Conservation (phyloP, 2,888 invertebrate genomes). For the Aethes cnicana region DNA sequence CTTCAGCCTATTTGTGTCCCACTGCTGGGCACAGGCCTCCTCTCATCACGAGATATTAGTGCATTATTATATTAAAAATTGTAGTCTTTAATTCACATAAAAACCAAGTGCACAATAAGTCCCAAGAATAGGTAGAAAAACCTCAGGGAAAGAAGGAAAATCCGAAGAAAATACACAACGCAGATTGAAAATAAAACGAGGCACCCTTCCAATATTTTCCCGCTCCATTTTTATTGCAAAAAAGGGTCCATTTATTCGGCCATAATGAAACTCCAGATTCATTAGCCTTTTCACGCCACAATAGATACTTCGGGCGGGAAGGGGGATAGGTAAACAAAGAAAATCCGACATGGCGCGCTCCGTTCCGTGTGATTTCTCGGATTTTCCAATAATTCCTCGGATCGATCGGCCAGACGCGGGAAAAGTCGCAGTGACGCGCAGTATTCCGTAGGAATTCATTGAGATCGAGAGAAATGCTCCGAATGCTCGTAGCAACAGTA, state of each 20-base stretch:
- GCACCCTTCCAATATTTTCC: conserved; percentile 4
- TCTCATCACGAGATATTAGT: no score
- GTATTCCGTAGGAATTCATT: conserved; percentile 33
- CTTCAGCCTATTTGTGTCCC: no score
- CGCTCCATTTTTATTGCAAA: conserved; percentile 13
- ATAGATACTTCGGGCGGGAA: conserved; percentile 2
- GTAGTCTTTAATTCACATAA: no score
- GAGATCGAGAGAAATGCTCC: conserved; percentile 36
- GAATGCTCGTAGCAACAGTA: conserved; percentile 33
- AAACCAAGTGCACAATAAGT: no score
- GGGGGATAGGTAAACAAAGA: neutral
- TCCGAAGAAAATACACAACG: neutral
- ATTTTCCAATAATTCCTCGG: neutral
- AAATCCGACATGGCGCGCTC: conserved; percentile 1
- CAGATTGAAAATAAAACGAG: neutral
- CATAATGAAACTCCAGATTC: conserved; percentile 24
- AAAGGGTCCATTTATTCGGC: conserved; percentile 15
- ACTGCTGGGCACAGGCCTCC: no score
- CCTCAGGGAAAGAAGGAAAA: neutral
- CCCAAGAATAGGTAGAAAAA: no score
- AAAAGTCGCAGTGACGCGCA: conserved; percentile 12
- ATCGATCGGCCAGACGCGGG: conserved; percentile 3
- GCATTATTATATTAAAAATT: no score
- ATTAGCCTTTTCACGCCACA: conserved; percentile 24
- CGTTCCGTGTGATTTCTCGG: neutral